Base-by-base conservation (phyloP, 2,888 invertebrate genomes). In the Drosophila robusta region DNA sequence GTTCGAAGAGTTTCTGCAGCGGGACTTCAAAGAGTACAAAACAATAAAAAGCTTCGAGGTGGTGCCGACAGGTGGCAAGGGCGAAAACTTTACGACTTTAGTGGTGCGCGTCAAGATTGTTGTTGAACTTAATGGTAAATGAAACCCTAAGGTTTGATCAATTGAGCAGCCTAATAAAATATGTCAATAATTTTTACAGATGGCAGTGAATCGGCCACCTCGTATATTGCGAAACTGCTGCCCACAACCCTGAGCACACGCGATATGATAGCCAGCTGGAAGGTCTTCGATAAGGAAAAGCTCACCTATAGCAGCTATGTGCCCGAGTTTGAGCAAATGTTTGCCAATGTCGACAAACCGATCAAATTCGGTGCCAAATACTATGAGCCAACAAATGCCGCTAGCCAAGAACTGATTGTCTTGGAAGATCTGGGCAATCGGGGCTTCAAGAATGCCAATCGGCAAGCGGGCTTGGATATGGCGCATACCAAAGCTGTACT, bases 401-500 rank as follows among this genome's bases (percentile, higher is more conserved):
- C 66, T 0, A 49, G 64, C 0, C 60, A 67, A 1, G 82, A 80
- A 22, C 36, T 90, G 4, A 57, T 92, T 2, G 71, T 91, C 0
- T 73, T 92, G 58, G 92, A 92, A 60, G 91, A 92, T 63, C 68
- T 92, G n/a, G 29, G 68, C 0, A 56, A 56, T 32, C 62, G 71
- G 0, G 75, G 78, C 1, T 92, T 84, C 32, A 55, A 60, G 9
- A 85, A 91, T 60, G 79, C 62, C 1, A 80, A 88, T 22, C 77
- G 90, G 4, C 75, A 74, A 12, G 24, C 51, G 6, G 91, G 91
- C 4, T 75, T 93, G n/a, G 92, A 93, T 66, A 47, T 92, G 46
- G 74, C 74, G 0, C 93, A 93, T 62, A 80, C 92, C 0, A 86
- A 87, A 70, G 38, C 92, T 7, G 89, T 90, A 0, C 58, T 93